Conservation (phyloP, 2,888 invertebrate genomes). For the Sericinus montela region DNA sequence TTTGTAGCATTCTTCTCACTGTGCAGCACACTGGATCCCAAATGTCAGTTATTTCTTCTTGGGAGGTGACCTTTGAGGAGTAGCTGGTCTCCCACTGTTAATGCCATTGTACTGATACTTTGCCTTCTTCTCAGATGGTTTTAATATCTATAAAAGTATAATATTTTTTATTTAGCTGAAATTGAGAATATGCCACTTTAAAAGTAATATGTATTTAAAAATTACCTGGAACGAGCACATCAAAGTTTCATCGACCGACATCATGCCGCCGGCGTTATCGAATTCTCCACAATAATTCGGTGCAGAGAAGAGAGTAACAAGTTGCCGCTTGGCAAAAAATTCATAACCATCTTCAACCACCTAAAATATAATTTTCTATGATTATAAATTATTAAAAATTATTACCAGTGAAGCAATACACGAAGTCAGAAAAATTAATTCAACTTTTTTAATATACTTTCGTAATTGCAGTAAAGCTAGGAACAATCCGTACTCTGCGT, state of each 20-base stretch:
- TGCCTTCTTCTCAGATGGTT: slow-evolving; percentile 99
- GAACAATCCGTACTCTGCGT: too few species aligned
- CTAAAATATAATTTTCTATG: slow-evolving; percentile 43
- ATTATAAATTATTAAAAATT: too few species aligned
- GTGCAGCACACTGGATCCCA: slow-evolving; percentile 73
- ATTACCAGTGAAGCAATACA: too few species aligned
- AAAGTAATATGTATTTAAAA: neutral
- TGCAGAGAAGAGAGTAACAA: slow-evolving; percentile 99
- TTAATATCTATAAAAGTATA: slow-evolving; percentile 88
- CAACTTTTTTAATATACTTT: too few species aligned
- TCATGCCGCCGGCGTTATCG: slow-evolving; percentile 99
- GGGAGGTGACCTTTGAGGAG: slow-evolving; percentile 88
- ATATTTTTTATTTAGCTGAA: neutral
- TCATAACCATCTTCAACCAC: slow-evolving; percentile 99
- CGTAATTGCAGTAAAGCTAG: too few species aligned
- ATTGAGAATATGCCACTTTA: too few species aligned
- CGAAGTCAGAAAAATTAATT: too few species aligned
- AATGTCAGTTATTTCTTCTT: slow-evolving; percentile 84
- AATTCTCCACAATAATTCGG: slow-evolving; percentile 99
- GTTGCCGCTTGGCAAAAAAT: slow-evolving; percentile 98
- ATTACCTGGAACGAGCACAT: slow-evolving; percentile 99
- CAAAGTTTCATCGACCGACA: slow-evolving; percentile 98
- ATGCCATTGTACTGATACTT: slow-evolving; percentile 97
- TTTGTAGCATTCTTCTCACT: slow-evolving; percentile 76
- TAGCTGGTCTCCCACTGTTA: slow-evolving; percentile 91